phyloP scores from a whole-genome alignment of 2,888 invertebrate genomes.

The Orthosia cruda region DNA sequence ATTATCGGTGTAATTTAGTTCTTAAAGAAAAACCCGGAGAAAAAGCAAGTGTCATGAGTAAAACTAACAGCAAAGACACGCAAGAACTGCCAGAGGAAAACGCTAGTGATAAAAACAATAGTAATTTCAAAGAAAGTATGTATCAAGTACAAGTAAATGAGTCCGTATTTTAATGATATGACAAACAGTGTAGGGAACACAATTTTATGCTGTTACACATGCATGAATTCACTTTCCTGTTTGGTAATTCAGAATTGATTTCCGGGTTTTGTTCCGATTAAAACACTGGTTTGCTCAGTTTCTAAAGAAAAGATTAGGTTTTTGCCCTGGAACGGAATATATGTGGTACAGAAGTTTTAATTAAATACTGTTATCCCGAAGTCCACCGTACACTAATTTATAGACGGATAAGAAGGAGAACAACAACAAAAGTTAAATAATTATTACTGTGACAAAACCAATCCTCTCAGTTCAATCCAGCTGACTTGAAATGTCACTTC shows the following conservation, averaged over 20 bases:
- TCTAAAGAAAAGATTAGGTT: too few species aligned
- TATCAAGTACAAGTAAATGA: conserved; percentile 47
- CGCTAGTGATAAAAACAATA: conserved; percentile 10
- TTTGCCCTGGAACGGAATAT: too few species aligned
- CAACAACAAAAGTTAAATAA: too few species aligned
- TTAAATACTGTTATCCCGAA: too few species aligned
- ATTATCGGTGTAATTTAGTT: background rate
- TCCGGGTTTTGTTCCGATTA: conserved; percentile 14
- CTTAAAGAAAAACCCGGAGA: background rate
- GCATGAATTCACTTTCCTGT: conserved; percentile 24
- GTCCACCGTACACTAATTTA: too few species aligned
- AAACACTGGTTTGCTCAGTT: background rate
- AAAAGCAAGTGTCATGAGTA: background rate
- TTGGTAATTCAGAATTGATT: conserved; percentile 24
- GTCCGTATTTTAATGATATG: conserved; percentile 58
- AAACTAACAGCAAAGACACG: background rate
- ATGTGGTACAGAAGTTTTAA: too few species aligned
- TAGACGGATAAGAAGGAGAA: too few species aligned
- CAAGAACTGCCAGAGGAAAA: conserved; percentile 12
- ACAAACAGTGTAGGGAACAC: conserved; percentile 32
- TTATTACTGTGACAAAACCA: too few species aligned
- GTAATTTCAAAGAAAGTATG: conserved; percentile 44
- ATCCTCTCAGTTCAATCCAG: too few species aligned
- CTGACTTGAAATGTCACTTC: too few species aligned
- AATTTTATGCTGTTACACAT: conserved; percentile 10